Evolutionary conservation across 2,888 invertebrate genomes (phyloP).

Genomic region (Thereva unica): DNA sequence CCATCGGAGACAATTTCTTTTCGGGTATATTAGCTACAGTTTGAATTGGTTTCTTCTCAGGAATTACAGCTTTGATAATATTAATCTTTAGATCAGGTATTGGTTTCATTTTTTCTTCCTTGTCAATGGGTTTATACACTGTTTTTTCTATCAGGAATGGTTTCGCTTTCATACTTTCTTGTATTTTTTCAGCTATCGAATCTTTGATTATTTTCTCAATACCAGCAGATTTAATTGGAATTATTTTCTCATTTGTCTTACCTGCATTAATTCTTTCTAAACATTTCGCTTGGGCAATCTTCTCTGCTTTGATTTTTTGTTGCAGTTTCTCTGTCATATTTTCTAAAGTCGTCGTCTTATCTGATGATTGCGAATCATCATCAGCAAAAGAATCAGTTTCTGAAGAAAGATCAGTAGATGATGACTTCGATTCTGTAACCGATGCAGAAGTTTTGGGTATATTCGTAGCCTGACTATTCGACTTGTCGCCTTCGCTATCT

Average conservation of each 20-base stretch:
- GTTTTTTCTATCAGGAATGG: constrained; percentile 43
- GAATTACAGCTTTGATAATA: constrained; percentile 3
- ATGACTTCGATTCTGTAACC: constrained; percentile 53
- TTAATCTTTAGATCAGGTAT: constrained; percentile 20
- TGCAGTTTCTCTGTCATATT: constrained; percentile 51
- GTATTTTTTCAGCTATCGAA: constrained; percentile 48
- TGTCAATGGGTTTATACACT: constrained; percentile 29
- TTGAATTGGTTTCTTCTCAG: constrained; percentile 8
- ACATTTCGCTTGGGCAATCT: constrained; percentile 44
- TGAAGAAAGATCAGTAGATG: constrained; percentile 53
- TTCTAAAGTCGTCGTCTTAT: constrained; percentile 52
- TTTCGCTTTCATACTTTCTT: constrained; percentile 49
- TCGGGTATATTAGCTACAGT: neutral
- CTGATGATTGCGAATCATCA: constrained; percentile 57
- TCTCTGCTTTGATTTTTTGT: constrained; percentile 50
- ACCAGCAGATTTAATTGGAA: constrained; percentile 44
- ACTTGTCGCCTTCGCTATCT: constrained; percentile 34
- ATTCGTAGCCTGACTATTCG: constrained; percentile 39
- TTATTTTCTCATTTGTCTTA: constrained; percentile 42
- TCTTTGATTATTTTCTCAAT: constrained; percentile 52
- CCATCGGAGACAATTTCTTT: neutral
- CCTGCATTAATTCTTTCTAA: constrained; percentile 33
- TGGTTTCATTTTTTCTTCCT: constrained; percentile 37
- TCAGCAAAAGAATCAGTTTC: constrained; percentile 56
- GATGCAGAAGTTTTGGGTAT: constrained; percentile 19